phyloP scores from a whole-genome alignment of 1,140 invertebrate genomes.

The Latrodectus geometricus region DNA sequence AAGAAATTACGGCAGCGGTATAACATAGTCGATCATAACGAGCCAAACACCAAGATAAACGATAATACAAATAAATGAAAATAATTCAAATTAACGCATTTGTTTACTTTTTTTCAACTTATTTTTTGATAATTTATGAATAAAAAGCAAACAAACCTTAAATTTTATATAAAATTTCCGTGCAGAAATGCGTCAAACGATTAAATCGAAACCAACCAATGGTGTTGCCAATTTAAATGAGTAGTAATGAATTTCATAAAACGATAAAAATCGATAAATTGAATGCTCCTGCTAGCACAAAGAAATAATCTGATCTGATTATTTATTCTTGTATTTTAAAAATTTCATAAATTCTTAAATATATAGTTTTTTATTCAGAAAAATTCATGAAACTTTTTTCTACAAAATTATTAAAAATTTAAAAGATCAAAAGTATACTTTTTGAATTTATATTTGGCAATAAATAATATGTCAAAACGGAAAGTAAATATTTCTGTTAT shows the following conservation, averaged over 20 bases:
- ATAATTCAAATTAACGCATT: not conserved
- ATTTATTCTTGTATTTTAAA: too few species aligned
- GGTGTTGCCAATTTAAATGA: conserved; percentile 23
- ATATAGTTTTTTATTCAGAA: not conserved
- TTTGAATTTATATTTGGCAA: conserved; percentile 9
- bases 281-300: too few species aligned
- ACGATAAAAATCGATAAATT: not conserved
- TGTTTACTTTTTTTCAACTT: not conserved
- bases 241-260: not conserved
- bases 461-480: conserved; percentile 27
- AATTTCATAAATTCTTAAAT: too few species aligned
- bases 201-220: conserved; percentile 52
- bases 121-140: not conserved
- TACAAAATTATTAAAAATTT: not conserved
- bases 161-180: conserved; percentile 30
- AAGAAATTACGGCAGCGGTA: too few species aligned
- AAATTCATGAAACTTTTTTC: not conserved
- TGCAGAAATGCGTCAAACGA: conserved; percentile 57
- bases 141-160: conserved; percentile 29
- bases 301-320: too few species aligned
- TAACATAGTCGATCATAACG: too few species aligned
- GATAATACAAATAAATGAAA: too few species aligned
- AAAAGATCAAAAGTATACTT: not conserved
- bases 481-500: conserved; percentile 59
- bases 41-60: too few species aligned